Base-by-base conservation (phyloP, 1,140 invertebrate genomes). In the Ericerus pela region DNA sequence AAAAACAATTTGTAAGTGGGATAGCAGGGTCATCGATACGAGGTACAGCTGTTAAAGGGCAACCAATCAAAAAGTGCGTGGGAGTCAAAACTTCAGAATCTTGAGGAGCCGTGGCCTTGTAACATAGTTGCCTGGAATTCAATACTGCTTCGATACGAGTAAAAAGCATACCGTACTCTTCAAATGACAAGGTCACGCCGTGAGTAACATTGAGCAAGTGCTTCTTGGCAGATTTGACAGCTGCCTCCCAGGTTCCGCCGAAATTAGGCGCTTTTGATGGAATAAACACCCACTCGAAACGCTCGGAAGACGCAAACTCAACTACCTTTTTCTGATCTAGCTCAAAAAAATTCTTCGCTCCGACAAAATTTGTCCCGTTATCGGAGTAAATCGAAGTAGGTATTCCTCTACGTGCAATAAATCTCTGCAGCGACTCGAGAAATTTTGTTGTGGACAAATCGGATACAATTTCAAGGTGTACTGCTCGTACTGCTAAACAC, bases 191-290 rank as follows among this genome's bases (percentile, higher is more conserved):
- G 3, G 22, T 20, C 2, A 18, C 27, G 10, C 54, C 29, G 12
- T 62, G 63, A 5, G 68, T 22, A 5, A 61, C 53, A 8, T 65
- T 56, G 16, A 56, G 54, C 3, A 71, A 55, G 56, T 69, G 68
- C 36, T 60, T 59, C 57, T 73, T 73, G 8, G 66, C 59, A 14
- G 60, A 60, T 61, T 68, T 69, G 0, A 74, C 64, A 0, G 59
- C 66, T 1, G 64, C 60, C 60, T 74, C 72, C 63, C 69, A 71
- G 18, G 70, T 26, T n/a, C 68, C 70, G 14, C 71, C 70, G 54
- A 73, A 69, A 62, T 72, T 66, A 2, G 68, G 65, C 11, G 67
- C 63, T 11, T 41, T 16, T 18, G 71, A 65, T 1, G 72, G 70
- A 55, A 68, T 71, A 56, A 73, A 71, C 30, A 69, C 54, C 69